phyloP scores from a whole-genome alignment of 2,888 invertebrate species.

The Ctenicera cuprea region DNA sequence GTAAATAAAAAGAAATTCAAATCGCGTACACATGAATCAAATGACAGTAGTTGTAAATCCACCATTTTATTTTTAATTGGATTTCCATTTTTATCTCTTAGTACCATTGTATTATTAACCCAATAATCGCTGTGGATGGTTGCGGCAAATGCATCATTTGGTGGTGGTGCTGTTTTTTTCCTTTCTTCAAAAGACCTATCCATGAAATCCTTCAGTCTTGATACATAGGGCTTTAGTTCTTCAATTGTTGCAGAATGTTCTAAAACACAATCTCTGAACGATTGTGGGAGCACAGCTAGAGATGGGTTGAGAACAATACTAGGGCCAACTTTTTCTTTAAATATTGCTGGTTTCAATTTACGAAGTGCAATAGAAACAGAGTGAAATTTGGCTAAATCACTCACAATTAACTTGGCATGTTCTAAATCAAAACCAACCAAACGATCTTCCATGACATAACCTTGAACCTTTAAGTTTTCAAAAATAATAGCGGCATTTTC shows the following conservation, averaged over 20 bases:
- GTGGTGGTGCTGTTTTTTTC: conserved; percentile 61
- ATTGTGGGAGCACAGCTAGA: conserved; percentile 64
- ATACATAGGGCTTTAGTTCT: conserved; percentile 62
- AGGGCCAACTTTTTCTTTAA: conserved; percentile 70
- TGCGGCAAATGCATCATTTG: conserved; percentile 73
- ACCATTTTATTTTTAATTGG: conserved; percentile 75
- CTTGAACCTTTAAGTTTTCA: conserved; percentile 75
- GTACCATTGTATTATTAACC: conserved; percentile 78
- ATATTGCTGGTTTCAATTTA: conserved; percentile 71
- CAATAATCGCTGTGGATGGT: conserved; percentile 77
- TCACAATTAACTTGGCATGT: conserved; percentile 72
- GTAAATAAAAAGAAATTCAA: conserved; percentile 76
- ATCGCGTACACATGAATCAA: conserved; percentile 74
- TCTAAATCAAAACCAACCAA: conserved; percentile 73
- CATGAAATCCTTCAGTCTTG: conserved; percentile 61
- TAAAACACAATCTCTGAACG: conserved; percentile 66
- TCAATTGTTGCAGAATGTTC: conserved; percentile 62
- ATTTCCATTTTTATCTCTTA: conserved; percentile 71
- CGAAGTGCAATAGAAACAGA: conserved; percentile 76
- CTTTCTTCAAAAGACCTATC: conserved; percentile 60
- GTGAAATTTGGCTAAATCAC: conserved; percentile 76
- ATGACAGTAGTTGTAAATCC: conserved; percentile 77
- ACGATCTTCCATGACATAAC: conserved; percentile 74
- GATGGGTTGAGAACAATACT: conserved; percentile 65
- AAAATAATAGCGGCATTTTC: conserved; percentile 76